phyloP scores from a whole-genome alignment of 2,797 vertebrate species.

The Pseudomugil tenellus region DNA sequence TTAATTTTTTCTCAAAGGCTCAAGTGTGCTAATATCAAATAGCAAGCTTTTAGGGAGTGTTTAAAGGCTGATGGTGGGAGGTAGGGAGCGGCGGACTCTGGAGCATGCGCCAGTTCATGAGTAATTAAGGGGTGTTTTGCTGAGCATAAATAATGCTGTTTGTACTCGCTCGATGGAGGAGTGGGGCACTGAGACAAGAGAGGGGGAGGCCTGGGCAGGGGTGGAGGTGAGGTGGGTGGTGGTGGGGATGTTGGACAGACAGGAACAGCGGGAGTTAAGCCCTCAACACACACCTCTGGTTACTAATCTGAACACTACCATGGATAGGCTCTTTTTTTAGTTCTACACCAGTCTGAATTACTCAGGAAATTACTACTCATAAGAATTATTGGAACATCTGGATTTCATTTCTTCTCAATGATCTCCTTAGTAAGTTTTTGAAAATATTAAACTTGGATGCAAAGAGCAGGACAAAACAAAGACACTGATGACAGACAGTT shows the following conservation, averaged over 20 bases:
- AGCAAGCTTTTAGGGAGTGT: conserved; percentile 97
- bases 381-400: conserved; percentile 11
- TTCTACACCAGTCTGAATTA: conserved; percentile 53
- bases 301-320: conserved; percentile 45
- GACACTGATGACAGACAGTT: background rate
- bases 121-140: conserved; percentile 99
- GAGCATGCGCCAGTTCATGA: conserved; percentile 93
- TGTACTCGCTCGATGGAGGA: conserved; percentile 93
- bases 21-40: conserved; percentile 99
- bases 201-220: conserved; percentile 56
- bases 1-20: conserved; percentile 87
- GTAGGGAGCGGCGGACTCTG: conserved; percentile 87
- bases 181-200: conserved; percentile 73
- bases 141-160: conserved; percentile 99
- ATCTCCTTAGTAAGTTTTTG: conserved; percentile 45
- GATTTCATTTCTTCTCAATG: conserved; percentile 29
- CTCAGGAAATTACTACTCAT: conserved; percentile 59
- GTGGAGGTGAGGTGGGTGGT: conserved; percentile 39
- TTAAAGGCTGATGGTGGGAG: conserved; percentile 98
- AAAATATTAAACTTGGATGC: conserved; percentile 30
- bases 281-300: conserved; percentile 50
- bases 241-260: conserved; percentile 77
- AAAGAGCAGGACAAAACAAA: conserved; percentile 10
- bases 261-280: conserved; percentile 88
- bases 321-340: conserved; percentile 62